These are phyloP conservation scores for Novumbra hubbsi DNA, from an alignment of 2,797 vertebrate species.

Conservation along the genomic window DNA sequence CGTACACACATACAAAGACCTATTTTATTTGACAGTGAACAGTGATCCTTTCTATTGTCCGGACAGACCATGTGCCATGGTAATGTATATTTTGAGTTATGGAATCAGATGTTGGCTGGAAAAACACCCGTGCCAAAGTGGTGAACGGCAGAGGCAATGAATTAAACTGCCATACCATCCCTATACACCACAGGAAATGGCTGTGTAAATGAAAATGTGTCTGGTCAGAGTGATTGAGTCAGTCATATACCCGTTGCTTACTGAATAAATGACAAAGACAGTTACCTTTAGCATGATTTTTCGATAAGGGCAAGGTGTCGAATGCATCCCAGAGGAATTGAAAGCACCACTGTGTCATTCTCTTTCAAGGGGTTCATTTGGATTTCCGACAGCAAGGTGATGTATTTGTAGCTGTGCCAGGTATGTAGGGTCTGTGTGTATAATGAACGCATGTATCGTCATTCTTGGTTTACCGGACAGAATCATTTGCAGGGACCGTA, in stretches of 20 bases:
- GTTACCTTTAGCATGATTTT: not conserved
- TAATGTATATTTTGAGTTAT: not conserved
- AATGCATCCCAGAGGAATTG: not conserved
- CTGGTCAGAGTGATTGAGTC: not conserved
- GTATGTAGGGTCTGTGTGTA: not conserved
- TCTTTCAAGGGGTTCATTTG: not conserved
- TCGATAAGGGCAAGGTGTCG: not conserved
- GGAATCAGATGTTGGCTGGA: too few relatives aligned
- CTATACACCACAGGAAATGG: not conserved
- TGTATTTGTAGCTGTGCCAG: not conserved
- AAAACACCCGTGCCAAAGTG: too few relatives aligned
- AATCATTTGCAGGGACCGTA: constrained; percentile 3
- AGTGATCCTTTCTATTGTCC: not conserved
- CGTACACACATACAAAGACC: constrained; percentile 42
- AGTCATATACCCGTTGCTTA: not conserved
- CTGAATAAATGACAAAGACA: not conserved
- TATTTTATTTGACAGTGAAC: not conserved
- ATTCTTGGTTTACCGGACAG: not conserved
- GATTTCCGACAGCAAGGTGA: constrained; percentile 2
- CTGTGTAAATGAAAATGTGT: not conserved
- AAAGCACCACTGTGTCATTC: not conserved
- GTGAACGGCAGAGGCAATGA: too few relatives aligned
- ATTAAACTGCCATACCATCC: too few relatives aligned
- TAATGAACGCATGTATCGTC: not conserved
- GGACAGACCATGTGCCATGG: not conserved